These are phyloP conservation scores for Meiosimyza decipiens DNA, from an alignment of 2,888 invertebrate species.

Conservation along the genomic window DNA sequence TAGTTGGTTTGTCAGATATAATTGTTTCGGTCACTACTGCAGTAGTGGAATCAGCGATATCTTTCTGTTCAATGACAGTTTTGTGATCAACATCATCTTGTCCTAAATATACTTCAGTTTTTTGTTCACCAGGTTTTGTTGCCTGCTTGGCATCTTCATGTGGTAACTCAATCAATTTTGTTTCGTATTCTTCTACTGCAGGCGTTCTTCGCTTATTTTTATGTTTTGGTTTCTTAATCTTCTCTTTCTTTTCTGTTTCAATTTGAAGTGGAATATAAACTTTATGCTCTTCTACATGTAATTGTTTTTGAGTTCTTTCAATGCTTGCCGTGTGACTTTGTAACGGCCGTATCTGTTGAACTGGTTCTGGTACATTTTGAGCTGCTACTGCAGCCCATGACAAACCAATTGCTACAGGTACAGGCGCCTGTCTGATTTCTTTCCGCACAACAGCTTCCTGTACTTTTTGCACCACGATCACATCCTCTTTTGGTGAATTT, in stretches of 20 bases:
- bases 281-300: conserved; percentile 31
- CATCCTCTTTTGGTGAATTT: background rate
- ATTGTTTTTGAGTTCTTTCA: conserved; percentile 6
- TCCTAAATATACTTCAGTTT: background rate
- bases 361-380: conserved; percentile 58
- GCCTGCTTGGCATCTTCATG: background rate
- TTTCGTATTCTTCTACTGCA: conserved; percentile 33
- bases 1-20: background rate
- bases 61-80: too few relatives aligned
- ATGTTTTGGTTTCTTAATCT: conserved; percentile 52
- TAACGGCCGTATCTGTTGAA: conserved; percentile 54
- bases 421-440: conserved; percentile 11
- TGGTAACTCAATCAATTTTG: background rate
- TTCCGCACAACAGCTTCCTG: background rate
- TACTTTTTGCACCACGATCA: background rate
- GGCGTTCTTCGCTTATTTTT: conserved; percentile 49
- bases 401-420: conserved; percentile 47
- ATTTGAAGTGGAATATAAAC: conserved; percentile 46
- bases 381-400: conserved; percentile 60
- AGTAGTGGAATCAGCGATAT: too few relatives aligned
- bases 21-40: background rate
- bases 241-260: conserved; percentile 48
- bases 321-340: conserved; percentile 36
- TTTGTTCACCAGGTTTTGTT: background rate
- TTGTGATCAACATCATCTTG: too few relatives aligned